Base-by-base conservation (phyloP, 1,140 invertebrate genomes). In the Psilanteris sp. region DNA sequence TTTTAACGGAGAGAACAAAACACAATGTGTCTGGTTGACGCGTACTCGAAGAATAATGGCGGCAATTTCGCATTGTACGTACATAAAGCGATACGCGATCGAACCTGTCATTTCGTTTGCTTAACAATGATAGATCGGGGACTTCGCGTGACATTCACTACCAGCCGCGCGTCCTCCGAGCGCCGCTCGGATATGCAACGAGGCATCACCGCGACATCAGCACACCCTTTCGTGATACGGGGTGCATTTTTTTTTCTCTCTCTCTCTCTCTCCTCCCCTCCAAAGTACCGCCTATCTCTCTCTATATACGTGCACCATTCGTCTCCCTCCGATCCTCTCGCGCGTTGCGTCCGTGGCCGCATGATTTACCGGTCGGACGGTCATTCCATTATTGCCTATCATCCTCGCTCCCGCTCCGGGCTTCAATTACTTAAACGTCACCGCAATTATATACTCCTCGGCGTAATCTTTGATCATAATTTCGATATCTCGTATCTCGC, bases 101-200 rank as follows among this genome's bases (percentile, higher is more conserved):
- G 62, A 52, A 67, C 13, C 48, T 29, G 62, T 67, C 62, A 67
- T 67, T 67, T 67, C 8, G 62, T 54, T 67, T 55, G 62, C 48
- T 55, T 55, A 67, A 55, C 48, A 55, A 67, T 67, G 62, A 67
- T 55, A 54, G 62, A 67, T 67, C 48, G 50, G 15, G 18, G 20
- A 55, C 39, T 39, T 32, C 62, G 44, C 31, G 18, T 41, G 61
- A 66, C 61, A 50, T 66, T 66, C 61, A 66, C 37, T 66, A 18
- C 29, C 11, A 34, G 29, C 16, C 37, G 13, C 26, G 22, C 24
- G 52, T 48, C 57, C 43, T 61, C 32, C 22, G 36, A 27, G 34
- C 22, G 10, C 20, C 18, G 41, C 31, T 16, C 14, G 9, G 24
- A 15, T 44, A 44, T 29, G 44, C 41, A 37, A 16, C 39, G 31